Percentiles rank a stretch among this genome's conserved stretches.
Conservation (phyloP, 2,888 invertebrate genomes). For the Platypus cylindrus region DNA sequence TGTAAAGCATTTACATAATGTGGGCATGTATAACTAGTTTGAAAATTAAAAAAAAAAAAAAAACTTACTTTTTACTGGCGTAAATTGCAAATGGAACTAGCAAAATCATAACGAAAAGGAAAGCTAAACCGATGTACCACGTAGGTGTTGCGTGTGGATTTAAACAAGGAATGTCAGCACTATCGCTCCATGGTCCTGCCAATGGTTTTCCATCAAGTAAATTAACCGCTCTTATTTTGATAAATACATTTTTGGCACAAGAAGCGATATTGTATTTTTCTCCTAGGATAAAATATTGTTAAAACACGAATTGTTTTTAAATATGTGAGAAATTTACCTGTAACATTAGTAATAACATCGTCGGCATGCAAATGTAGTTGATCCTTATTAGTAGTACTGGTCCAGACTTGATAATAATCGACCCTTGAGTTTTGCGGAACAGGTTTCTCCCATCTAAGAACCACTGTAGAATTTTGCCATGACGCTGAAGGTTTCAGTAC, state of each 20-base stretch:
- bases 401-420: constrained; percentile 38
- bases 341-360: constrained; percentile 8
- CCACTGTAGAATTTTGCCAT: constrained; percentile 7
- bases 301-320: not conserved
- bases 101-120: constrained; percentile 11
- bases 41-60: not conserved
- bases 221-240: constrained; percentile 32
- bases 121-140: constrained; percentile 15
- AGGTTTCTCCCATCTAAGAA: constrained; percentile 39
- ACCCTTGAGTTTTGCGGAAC: constrained; percentile 34
- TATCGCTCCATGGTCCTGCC: constrained; percentile 30
- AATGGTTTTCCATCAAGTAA: constrained; percentile 20
- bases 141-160: constrained; percentile 11
- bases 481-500: constrained; percentile 8
- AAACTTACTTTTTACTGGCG: constrained; percentile 8
- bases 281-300: constrained; percentile 4
- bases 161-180: constrained; percentile 23
- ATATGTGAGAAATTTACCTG: constrained; percentile 7
- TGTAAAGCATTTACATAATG: constrained; percentile 9
- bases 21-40: not conserved
- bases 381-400: constrained; percentile 10
- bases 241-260: constrained; percentile 10
- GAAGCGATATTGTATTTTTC: constrained; percentile 3
- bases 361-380: not conserved
- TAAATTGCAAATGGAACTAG: constrained; percentile 8